Percentiles rank a stretch among this genome's conserved stretches.
These are phyloP conservation scores for Pipra filicauda DNA, from an alignment of 2,113 vertebrate genomes.

Conservation along the genomic window DNA sequence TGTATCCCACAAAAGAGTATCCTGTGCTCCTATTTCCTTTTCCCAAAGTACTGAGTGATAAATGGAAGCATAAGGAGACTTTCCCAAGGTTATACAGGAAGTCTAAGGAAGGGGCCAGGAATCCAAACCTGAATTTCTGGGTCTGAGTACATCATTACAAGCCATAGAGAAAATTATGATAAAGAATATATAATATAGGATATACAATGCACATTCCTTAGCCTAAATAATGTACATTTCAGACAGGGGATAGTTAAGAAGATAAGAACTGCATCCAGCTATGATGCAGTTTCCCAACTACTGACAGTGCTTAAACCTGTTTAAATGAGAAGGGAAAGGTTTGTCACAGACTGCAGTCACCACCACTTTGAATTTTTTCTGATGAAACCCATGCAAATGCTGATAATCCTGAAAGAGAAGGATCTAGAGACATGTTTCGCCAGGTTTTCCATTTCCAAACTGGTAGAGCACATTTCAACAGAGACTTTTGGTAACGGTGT, in stretches of 20 bases:
- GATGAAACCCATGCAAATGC: not conserved
- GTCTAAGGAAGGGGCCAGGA: not conserved
- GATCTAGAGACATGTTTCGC: not conserved
- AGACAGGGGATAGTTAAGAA: not conserved
- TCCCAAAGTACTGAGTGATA: not conserved
- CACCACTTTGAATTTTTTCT: not conserved
- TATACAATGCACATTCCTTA: not conserved
- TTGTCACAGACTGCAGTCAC: not conserved
- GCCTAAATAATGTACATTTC: not conserved
- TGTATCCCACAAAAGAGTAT: not conserved
- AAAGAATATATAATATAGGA: not conserved
- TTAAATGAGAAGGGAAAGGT: not conserved
- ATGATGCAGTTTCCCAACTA: not conserved
- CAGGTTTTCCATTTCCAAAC: not conserved
- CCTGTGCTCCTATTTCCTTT: not conserved
- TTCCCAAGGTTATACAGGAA: not conserved
- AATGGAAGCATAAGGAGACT: not conserved
- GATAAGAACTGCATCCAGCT: not conserved
- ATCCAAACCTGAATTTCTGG: not conserved
- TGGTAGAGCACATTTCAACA: not conserved
- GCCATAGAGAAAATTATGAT: not conserved
- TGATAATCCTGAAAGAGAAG: not conserved
- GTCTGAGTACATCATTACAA: not conserved
- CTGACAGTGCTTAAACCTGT: not conserved
- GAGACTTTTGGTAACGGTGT: not conserved